These are phyloP conservation scores for Polypterus senegalus DNA, from an alignment of 2,113 vertebrate species.

Conservation along the genomic window DNA sequence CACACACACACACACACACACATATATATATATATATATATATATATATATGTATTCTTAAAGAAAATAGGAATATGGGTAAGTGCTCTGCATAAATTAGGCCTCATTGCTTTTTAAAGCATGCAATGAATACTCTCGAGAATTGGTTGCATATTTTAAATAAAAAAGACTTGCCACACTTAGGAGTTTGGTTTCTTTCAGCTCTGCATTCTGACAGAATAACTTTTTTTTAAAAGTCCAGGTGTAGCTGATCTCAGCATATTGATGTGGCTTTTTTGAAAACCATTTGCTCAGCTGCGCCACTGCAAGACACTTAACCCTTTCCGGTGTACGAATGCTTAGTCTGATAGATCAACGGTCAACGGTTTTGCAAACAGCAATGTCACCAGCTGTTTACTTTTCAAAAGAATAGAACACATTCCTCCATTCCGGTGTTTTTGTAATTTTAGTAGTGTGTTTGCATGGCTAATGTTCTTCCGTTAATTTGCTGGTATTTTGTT, in stretches of 20 bases:
- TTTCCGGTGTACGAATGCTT: not conserved
- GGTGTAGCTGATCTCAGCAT: not conserved
- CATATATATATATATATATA: too few species aligned
- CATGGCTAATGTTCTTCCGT: too few species aligned
- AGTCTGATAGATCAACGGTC: not conserved
- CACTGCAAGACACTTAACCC: not conserved
- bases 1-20: too few species aligned
- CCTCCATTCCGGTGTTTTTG: too few species aligned
- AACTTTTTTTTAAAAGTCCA: constrained; percentile 4
- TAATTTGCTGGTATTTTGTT: too few species aligned
- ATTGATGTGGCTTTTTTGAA: constrained; percentile 6
- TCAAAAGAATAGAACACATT: too few species aligned
- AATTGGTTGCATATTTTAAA: not conserved
- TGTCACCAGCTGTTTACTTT: not conserved
- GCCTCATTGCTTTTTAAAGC: too few species aligned
- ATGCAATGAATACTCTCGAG: not conserved
- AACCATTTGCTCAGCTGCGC: not conserved
- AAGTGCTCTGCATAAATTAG: too few species aligned
- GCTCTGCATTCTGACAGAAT: not conserved
- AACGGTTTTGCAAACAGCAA: not conserved
- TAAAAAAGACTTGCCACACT: not conserved
- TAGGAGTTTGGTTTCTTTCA: not conserved
- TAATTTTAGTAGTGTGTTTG: too few species aligned
- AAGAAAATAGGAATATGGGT: too few species aligned
- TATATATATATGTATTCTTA: too few species aligned